A percentile compares a stretch with the other conserved stretches of the same genome.
phyloP scores from a whole-genome alignment of 2,888 invertebrate genomes.

The Eristalinus sepulchralis region DNA sequence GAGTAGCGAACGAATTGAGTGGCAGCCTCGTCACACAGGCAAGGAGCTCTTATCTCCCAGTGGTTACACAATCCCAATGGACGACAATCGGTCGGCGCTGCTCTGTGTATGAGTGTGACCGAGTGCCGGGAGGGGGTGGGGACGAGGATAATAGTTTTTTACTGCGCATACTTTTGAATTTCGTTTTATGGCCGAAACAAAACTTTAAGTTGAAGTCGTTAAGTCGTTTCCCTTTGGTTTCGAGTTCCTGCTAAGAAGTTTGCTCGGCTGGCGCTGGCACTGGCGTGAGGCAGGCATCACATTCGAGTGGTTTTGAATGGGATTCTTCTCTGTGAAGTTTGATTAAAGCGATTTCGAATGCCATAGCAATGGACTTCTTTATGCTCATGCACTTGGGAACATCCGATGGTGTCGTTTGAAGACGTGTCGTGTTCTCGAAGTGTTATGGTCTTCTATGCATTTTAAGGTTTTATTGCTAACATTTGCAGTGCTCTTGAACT shows the following conservation, averaged over 20 bases:
- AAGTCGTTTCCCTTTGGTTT: conserved; percentile 15
- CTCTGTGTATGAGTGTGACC: background rate
- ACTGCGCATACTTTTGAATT: conserved; percentile 43
- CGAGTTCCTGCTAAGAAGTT: background rate
- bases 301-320: background rate
- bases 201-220: conserved; percentile 45
- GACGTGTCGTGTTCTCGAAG: background rate
- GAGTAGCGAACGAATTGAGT: conserved; percentile 48
- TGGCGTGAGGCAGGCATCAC: background rate
- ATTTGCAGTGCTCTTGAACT: background rate
- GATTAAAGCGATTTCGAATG: background rate
- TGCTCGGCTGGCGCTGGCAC: background rate
- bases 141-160: conserved; percentile 49
- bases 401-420: background rate
- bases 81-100: background rate
- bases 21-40: conserved; percentile 55
- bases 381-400: background rate
- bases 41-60: conserved; percentile 47
- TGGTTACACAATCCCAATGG: conserved; percentile 48
- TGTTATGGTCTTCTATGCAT: background rate
- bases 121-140: background rate
- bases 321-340: background rate
- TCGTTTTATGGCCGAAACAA: conserved; percentile 55
- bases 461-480: background rate
- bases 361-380: background rate